Evolutionary conservation across 1,140 invertebrate genomes (phyloP).

Genomic region (Microplitis mediator): DNA sequence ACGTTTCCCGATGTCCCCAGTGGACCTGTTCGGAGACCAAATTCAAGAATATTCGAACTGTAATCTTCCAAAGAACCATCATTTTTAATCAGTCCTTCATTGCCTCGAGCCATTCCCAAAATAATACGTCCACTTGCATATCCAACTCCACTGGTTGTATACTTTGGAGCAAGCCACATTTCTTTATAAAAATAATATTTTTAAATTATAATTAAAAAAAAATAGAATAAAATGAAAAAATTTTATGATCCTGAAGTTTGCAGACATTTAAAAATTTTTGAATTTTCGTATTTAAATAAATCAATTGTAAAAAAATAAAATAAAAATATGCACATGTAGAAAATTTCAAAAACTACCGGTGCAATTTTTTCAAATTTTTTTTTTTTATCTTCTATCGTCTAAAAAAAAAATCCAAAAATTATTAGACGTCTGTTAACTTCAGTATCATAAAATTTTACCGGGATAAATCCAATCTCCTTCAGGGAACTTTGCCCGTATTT

Average conservation of each 20-base stretch:
- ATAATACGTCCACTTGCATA: conserved; percentile 54
- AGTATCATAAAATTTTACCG: conserved; percentile 62
- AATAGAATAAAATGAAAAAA: conserved; percentile 27
- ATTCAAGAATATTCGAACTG: conserved; percentile 42
- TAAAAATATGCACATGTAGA: too few species aligned
- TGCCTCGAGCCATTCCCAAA: conserved; percentile 46
- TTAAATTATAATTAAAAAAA: conserved; percentile 2
- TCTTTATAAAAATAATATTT: conserved; percentile 54
- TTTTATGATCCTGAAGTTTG: too few species aligned
- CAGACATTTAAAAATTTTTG: too few species aligned
- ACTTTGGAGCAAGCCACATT: conserved; percentile 65
- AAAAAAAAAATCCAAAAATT: too few species aligned
- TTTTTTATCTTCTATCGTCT: too few species aligned
- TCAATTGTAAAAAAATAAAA: too few species aligned
- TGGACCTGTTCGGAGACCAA: conserved; percentile 48
- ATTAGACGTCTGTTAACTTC: too few species aligned
- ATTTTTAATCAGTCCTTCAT: conserved; percentile 35
- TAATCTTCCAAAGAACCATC: conserved; percentile 20
- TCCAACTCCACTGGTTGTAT: conserved; percentile 60
- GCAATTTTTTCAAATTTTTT: too few species aligned
- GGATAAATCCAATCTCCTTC: conserved; percentile 81
- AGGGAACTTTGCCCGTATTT: conserved; percentile 77
- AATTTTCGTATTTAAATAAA: too few species aligned
- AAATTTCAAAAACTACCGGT: too few species aligned
- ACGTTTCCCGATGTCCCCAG: conserved; percentile 19